These are phyloP conservation scores for Phaonia tiefii DNA, from an alignment of 2,888 invertebrate genomes.

Conservation along the genomic window DNA sequence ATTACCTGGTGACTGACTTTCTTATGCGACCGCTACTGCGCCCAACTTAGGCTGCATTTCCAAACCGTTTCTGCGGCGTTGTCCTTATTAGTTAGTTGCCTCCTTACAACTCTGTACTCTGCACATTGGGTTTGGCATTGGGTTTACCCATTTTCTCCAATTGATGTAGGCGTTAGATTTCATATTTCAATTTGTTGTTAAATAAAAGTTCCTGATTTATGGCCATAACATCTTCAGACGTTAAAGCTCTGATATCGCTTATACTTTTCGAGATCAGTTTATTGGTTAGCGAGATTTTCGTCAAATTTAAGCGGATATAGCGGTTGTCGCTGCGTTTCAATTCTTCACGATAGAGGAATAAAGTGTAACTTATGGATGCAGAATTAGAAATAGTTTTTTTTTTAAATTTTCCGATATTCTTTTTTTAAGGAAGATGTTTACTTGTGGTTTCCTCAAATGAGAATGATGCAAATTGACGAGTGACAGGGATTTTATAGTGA, in stretches of 20 bases:
- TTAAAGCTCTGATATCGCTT: conserved; percentile 70
- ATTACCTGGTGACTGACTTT: too few species aligned
- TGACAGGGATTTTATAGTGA: too few species aligned
- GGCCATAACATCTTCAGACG: conserved; percentile 70
- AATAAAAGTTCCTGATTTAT: conserved; percentile 73
- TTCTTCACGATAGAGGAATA: conserved; percentile 73
- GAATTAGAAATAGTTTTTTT: too few species aligned
- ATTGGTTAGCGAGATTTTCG: conserved; percentile 73
- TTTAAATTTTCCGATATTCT: too few species aligned
- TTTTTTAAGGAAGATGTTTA: too few species aligned
- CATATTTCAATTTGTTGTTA: conserved; percentile 70
- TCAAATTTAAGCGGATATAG: conserved; percentile 70
- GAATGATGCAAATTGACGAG: too few species aligned
- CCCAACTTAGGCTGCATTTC: too few species aligned
- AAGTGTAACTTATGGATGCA: too few species aligned
- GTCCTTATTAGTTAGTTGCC: not conserved
- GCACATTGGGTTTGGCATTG: too few species aligned
- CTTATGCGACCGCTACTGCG: too few species aligned
- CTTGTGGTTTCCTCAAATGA: too few species aligned
- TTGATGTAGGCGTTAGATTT: conserved; percentile 69
- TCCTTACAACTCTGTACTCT: conserved; percentile 23
- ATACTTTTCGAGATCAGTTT: conserved; percentile 71
- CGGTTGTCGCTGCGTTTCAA: conserved; percentile 71
- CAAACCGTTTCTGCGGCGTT: too few species aligned
- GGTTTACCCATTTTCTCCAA: conserved; percentile 5